Conservation (phyloP, 2,888 invertebrate genomes). For the Congeria kusceri region DNA sequence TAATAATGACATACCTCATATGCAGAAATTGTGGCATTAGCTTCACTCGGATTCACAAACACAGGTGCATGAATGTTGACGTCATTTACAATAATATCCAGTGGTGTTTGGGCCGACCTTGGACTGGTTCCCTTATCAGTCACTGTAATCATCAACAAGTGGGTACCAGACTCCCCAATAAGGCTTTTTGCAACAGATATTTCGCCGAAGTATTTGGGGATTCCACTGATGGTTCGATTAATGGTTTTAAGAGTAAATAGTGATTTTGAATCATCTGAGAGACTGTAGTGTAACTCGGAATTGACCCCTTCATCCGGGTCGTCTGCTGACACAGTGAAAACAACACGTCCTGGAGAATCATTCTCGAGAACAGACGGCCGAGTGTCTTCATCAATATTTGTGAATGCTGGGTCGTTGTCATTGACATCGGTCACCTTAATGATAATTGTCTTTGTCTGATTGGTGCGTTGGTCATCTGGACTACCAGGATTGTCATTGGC, state of each 20-base stretch:
- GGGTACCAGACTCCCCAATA: constrained; percentile 92
- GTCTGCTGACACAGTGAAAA: constrained; percentile 71
- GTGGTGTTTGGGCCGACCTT: constrained; percentile 32
- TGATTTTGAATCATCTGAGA: constrained; percentile 86
- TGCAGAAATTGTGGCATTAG: constrained; percentile 51
- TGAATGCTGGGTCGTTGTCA: constrained; percentile 93
- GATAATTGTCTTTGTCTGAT: constrained; percentile 86
- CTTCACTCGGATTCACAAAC: constrained; percentile 64
- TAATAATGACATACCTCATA: constrained; percentile 62
- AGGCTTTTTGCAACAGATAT: constrained; percentile 91
- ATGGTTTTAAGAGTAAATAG: constrained; percentile 94
- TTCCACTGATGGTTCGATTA: constrained; percentile 73
- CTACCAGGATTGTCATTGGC: constrained; percentile 91
- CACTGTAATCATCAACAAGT: constrained; percentile 92
- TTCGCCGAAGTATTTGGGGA: constrained; percentile 59
- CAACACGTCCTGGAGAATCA: constrained; percentile 55
- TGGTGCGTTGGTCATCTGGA: constrained; percentile 79
- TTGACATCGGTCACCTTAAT: constrained; percentile 95
- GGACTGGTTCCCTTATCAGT: constrained; percentile 90
- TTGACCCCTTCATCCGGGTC: constrained; percentile 75
- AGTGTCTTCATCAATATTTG: constrained; percentile 50
- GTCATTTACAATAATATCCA: constrained; percentile 86
- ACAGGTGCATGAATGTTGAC: constrained; percentile 95
- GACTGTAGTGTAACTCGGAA: constrained; percentile 68
- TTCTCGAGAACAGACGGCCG: constrained; percentile 70